Evolutionary conservation across 2,888 invertebrate species (phyloP), one percentile per base, ranked within the genome.

Genomic region (Aleiodes testaceus): DNA sequence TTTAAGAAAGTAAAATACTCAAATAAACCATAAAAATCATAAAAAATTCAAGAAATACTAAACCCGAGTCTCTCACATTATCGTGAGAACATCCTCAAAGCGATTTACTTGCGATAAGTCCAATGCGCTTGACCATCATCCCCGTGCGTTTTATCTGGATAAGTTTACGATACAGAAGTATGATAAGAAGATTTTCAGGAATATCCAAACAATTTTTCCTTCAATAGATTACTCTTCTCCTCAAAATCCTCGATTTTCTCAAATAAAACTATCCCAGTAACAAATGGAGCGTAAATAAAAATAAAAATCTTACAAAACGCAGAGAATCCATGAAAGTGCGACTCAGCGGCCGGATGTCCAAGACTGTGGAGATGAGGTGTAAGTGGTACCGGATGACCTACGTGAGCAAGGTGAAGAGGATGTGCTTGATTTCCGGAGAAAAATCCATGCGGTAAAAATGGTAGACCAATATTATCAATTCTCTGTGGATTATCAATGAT

Each of bases 251-350:
- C 36, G 11, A 14, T 61, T 61, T 36, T 61, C 30, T 42, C 61
- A 14, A 30, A 61, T 30, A 30, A 36, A 42, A 18, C 26, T 18
- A 64, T 18, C n/a, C 47, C 20, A 18, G 1, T 49, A 47, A 61
- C 11, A 16, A 18, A 20, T 45, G 18, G 47, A 26, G 47, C 20
- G 45, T 11, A 42, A 45, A 12, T 65, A 18, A 22, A 20, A 26
- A 68, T 47, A 53, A 16, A 49, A n/a, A 69, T 87, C 90, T 89
- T 84, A 90, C 90, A 80, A 79, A 89, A 90, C 26, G 89, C 89
- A 3, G 89, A 88, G 77, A 89, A 85, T 81, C 89, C 89, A 65
- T 89, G 82, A 64, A 84, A 80, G 73, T 88, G 88, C 49, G 84
- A 16, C 20, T 59, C 81, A 69, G 87, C 86, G 26, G 84, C 76